Conservation (phyloP, 2,888 invertebrate species). For the Sphinx pinastri region DNA sequence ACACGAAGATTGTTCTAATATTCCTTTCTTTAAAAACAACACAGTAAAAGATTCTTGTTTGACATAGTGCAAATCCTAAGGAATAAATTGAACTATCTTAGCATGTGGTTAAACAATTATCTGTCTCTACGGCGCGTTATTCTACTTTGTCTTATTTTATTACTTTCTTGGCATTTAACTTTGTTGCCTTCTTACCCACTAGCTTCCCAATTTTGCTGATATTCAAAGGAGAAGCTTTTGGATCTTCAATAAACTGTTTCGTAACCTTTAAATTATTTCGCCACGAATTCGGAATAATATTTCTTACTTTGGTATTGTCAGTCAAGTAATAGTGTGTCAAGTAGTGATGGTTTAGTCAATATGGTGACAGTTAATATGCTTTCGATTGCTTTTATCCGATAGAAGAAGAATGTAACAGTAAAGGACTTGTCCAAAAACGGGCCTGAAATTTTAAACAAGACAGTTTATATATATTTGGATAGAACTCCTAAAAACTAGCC, state of each 20-base stretch:
- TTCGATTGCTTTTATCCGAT: no score
- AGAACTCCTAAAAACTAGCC: no score
- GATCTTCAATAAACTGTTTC: background rate
- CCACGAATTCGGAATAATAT: no score
- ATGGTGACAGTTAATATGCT: no score
- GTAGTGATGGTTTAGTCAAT: no score
- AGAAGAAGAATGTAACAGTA: no score
- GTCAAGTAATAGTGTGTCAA: no score
- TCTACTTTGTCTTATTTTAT: conserved; percentile 13
- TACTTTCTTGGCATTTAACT: conserved; percentile 6
- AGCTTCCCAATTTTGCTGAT: background rate
- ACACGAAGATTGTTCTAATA: background rate
- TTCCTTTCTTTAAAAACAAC: background rate
- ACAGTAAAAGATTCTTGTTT: background rate
- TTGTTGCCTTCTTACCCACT: background rate
- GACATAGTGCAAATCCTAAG: background rate
- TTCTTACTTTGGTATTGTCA: no score
- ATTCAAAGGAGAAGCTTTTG: background rate
- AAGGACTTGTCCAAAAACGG: no score
- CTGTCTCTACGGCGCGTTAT: background rate
- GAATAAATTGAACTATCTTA: background rate
- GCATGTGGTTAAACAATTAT: background rate
- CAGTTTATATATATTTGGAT: no score
- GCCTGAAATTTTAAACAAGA: no score
- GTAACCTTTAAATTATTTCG: background rate